phyloP scores from a whole-genome alignment of 1,140 invertebrate genomes.

The Drosophila parvula region DNA sequence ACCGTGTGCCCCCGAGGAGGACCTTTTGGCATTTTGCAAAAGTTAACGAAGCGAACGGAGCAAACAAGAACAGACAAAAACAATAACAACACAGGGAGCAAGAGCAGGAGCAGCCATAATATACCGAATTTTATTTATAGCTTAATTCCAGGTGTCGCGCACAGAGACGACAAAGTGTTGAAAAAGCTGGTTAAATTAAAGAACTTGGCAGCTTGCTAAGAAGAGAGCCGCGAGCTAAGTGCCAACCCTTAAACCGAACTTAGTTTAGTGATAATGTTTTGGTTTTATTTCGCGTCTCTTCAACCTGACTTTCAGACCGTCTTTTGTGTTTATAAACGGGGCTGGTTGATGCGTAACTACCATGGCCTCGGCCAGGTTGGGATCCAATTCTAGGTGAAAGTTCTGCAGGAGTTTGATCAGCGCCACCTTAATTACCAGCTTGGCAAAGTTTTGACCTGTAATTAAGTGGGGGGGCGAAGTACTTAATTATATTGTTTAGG shows the following conservation, averaged over 20 bases:
- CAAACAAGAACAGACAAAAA: slow-evolving; percentile 54
- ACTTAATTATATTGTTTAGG: not conserved
- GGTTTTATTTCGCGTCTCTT: slow-evolving; percentile 61
- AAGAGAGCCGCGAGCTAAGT: slow-evolving; percentile 1
- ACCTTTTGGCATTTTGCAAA: slow-evolving; percentile 61
- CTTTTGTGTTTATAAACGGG: slow-evolving; percentile 59
- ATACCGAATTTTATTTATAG: slow-evolving; percentile 72
- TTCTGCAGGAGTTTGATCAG: slow-evolving; percentile 65
- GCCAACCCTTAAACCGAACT: slow-evolving; percentile 10
- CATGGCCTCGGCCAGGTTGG: slow-evolving; percentile 11
- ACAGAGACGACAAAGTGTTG: slow-evolving; percentile 58
- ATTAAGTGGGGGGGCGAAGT: not conserved
- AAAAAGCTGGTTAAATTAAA: slow-evolving; percentile 38
- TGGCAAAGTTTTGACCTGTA: slow-evolving; percentile 75
- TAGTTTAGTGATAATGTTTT: slow-evolving; percentile 42
- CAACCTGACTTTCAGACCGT: slow-evolving; percentile 65
- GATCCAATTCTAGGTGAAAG: slow-evolving; percentile 61
- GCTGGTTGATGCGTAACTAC: slow-evolving; percentile 67
- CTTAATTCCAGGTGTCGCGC: slow-evolving; percentile 71
- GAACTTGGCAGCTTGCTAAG: slow-evolving; percentile 34
- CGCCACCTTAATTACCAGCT: slow-evolving; percentile 71
- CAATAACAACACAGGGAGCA: slow-evolving; percentile 12
- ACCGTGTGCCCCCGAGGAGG: slow-evolving; percentile 24
- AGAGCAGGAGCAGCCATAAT: slow-evolving; percentile 39
- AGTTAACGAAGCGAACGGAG: slow-evolving; percentile 62